phyloP scores from a whole-genome alignment of 2,113 vertebrate species.

The Clarias magur region DNA sequence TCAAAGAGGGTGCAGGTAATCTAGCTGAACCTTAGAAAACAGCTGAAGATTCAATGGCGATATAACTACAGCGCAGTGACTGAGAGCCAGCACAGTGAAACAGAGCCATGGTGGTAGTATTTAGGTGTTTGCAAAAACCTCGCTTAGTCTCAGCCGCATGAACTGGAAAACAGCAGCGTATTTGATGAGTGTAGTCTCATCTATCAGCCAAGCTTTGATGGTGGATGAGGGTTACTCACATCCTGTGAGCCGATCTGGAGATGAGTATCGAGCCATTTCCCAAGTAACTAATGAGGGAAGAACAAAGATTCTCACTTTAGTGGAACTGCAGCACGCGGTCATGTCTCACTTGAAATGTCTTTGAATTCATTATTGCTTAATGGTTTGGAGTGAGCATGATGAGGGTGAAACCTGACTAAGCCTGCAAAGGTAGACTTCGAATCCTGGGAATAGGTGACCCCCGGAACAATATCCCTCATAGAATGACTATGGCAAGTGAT shows the following conservation, averaged over 20 bases:
- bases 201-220: conserved; percentile 57
- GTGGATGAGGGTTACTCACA: conserved; percentile 69
- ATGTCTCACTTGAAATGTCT: conserved; percentile 41
- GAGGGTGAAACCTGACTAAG: conserved; percentile 44
- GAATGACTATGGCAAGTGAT: conserved; percentile 19
- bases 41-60: conserved; percentile 63
- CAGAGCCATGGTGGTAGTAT: conserved; percentile 70
- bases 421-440: conserved; percentile 43
- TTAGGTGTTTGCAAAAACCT: conserved; percentile 63
- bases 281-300: conserved; percentile 58
- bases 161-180: conserved; percentile 53
- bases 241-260: conserved; percentile 61
- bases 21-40: conserved; percentile 54
- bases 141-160: conserved; percentile 55
- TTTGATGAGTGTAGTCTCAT: conserved; percentile 44
- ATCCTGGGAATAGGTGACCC: conserved; percentile 37
- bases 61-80: conserved; percentile 56
- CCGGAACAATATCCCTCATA: conserved; percentile 33
- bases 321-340: conserved; percentile 43
- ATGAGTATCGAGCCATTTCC: conserved; percentile 56
- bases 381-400: conserved; percentile 44
- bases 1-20: conserved; percentile 56
- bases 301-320: conserved; percentile 59
- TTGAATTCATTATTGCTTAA: conserved; percentile 57
- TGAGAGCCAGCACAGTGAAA: conserved; percentile 58